phyloP scores from a whole-genome alignment of 1,140 invertebrate genomes.

The Nephotettix cincticeps region DNA sequence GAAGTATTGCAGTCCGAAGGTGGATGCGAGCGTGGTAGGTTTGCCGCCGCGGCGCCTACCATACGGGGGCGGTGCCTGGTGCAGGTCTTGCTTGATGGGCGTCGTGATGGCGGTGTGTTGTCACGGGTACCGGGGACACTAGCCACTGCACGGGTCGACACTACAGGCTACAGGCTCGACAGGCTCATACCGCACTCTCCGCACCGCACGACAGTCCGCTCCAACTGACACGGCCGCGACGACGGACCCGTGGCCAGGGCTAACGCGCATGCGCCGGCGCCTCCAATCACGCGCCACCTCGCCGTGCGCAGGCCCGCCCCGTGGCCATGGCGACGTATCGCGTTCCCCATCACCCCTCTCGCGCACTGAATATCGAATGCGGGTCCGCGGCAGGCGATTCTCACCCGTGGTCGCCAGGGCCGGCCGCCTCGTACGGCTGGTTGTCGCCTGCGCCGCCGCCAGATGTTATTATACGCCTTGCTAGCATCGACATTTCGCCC shows the following conservation, averaged over 20 bases:
- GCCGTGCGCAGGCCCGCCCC: slow-evolving; percentile 11
- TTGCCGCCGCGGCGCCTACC: slow-evolving; percentile 35
- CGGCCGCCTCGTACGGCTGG: neutral
- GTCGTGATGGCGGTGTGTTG: slow-evolving; percentile 35
- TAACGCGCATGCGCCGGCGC: neutral
- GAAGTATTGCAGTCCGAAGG: slow-evolving; percentile 36
- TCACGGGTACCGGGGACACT: neutral
- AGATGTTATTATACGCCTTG: neutral
- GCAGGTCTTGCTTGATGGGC: slow-evolving; percentile 37
- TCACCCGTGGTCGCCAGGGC: neutral
- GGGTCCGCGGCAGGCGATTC: neutral
- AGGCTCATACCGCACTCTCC: too few species aligned
- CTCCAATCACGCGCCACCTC: neutral
- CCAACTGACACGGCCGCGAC: too few species aligned
- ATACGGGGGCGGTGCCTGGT: slow-evolving; percentile 35
- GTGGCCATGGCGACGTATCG: neutral
- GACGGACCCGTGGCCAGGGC: neutral
- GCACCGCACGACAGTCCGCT: too few species aligned
- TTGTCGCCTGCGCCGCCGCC: neutral
- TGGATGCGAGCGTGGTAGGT: slow-evolving; percentile 32
- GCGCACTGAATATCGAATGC: neutral
- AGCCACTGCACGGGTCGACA: too few species aligned
- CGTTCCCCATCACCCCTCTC: neutral
- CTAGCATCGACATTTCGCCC: slow-evolving; percentile 1
- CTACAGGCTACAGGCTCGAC: too few species aligned